phyloP scores from a whole-genome alignment of 2,113 vertebrate species.

The Pachycephala philippinensis region DNA sequence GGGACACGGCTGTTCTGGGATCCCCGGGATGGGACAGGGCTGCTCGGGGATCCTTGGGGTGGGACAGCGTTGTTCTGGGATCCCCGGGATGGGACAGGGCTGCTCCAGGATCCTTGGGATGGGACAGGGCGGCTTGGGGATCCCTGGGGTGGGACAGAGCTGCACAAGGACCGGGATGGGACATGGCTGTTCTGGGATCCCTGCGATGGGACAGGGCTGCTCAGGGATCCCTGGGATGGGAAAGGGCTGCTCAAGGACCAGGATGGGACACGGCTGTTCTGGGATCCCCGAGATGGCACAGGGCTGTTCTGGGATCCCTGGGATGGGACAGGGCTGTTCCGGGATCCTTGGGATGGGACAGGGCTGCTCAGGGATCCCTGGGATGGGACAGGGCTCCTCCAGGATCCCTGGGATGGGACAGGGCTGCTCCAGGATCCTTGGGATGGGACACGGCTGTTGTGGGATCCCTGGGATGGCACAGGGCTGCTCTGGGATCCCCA shows the following conservation, averaged over 20 bases:
- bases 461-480: rapidly evolving
- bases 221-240: neutral
- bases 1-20: neutral
- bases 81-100: rapidly evolving
- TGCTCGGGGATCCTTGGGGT: rapidly evolving
- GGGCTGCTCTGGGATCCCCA: no score
- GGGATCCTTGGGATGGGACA: no score
- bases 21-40: rapidly evolving
- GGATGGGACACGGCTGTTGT: no score
- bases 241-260: rapidly evolving
- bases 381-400: neutral
- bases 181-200: no score
- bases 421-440: rapidly evolving
- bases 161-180: no score
- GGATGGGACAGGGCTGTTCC: rapidly evolving
- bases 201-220: no score
- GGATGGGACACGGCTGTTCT: no score
- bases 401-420: neutral
- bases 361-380: rapidly evolving
- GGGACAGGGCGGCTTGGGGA: no score
- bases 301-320: rapidly evolving
- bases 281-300: rapidly evolving
- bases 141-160: no score
- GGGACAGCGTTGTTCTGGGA: no score
- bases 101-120: neutral